Percentiles rank a stretch among this genome's conserved stretches.
Evolutionary conservation across 1,140 invertebrate genomes (phyloP).

Genomic region (Plectrocnemia conspersa): DNA sequence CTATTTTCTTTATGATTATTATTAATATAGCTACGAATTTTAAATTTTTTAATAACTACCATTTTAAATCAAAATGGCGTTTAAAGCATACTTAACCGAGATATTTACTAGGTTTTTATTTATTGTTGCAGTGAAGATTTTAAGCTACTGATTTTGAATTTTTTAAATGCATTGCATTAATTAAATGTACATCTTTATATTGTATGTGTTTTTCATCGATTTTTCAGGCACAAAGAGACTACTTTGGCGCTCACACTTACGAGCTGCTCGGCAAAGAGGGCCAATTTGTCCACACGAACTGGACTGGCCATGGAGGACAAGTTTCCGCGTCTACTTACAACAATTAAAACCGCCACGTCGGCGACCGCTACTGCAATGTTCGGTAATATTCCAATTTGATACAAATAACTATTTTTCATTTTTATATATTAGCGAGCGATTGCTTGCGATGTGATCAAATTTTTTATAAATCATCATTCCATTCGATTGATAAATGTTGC

Average conservation of each 20-base stretch:
- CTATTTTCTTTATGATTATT: too few species aligned
- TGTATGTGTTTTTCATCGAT: constrained; percentile 31
- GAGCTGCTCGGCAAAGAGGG: constrained; percentile 84
- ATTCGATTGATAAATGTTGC: background rate
- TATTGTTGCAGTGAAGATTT: too few species aligned
- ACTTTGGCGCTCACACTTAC: constrained; percentile 99
- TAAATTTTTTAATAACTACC: too few species aligned
- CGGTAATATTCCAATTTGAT: background rate
- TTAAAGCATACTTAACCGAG: too few species aligned
- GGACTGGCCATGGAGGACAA: constrained; percentile 96
- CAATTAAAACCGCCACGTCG: constrained; percentile 60
- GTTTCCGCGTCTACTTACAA: constrained; percentile 94
- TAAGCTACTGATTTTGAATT: too few species aligned
- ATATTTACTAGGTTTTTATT: too few species aligned
- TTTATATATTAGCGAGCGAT: background rate
- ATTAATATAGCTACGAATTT: too few species aligned
- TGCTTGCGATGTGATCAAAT: background rate
- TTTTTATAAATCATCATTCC: constrained; percentile 3
- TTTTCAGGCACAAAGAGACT: constrained; percentile 91
- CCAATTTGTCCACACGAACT: constrained; percentile 94
- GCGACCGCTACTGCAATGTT: too few species aligned
- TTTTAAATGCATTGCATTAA: too few species aligned
- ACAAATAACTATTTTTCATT: constrained; percentile 1
- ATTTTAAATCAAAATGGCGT: too few species aligned
- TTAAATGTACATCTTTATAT: too few species aligned